These are phyloP conservation scores for Paramormyrops hopkinsi DNA, from an alignment of 2,797 vertebrate genomes.

Conservation along the genomic window DNA sequence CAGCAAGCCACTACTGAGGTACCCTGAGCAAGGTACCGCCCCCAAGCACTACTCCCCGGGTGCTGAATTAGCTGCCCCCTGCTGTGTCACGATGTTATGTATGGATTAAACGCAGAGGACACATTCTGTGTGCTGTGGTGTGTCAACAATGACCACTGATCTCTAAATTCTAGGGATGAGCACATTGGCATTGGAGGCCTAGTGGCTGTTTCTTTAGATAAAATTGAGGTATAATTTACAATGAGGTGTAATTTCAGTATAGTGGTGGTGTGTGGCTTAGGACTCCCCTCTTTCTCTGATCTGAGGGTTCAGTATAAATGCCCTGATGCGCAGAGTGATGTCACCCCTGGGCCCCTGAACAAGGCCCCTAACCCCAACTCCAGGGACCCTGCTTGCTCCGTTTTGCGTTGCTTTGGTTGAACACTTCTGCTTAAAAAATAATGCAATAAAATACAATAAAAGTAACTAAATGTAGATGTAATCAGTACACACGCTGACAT, in stretches of 20 bases:
- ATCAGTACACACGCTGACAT: not conserved
- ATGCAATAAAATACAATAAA: not conserved
- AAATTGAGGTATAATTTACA: not conserved
- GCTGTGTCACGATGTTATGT: not conserved
- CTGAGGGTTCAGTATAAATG: not conserved
- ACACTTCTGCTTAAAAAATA: not conserved
- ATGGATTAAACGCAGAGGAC: not conserved
- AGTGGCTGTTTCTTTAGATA: not conserved
- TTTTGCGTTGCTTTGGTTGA: not conserved
- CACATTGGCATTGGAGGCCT: not conserved
- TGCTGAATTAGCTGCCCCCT: not conserved
- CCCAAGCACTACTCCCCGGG: not conserved
- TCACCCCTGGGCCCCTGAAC: not conserved
- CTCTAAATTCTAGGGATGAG: not conserved
- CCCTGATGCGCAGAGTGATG: not conserved
- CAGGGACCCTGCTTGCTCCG: not conserved
- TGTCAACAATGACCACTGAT: not conserved
- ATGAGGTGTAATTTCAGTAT: not conserved
- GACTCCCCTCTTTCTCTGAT: not conserved
- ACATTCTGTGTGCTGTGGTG: not conserved
- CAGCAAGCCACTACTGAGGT: not conserved
- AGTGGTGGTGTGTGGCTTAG: not conserved
- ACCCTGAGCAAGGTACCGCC: not conserved
- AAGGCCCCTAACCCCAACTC: not conserved
- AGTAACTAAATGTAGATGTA: not conserved